Conservation (phyloP, 2,888 invertebrate species). For the Choreutis nemorana region DNA sequence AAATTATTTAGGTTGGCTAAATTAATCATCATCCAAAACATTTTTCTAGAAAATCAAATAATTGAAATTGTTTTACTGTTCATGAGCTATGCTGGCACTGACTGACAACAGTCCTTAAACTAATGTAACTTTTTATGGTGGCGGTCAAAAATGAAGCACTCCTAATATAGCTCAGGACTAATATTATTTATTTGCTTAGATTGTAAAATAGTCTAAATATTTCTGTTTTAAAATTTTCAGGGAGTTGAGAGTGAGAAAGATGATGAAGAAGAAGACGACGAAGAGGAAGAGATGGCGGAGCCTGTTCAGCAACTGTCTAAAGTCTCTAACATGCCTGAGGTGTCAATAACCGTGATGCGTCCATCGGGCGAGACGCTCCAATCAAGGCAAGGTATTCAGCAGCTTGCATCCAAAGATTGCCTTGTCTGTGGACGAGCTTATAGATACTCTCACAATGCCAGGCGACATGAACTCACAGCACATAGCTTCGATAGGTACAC, state of each 20-base stretch:
- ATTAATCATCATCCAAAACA: too few species aligned
- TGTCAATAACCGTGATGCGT: slow-evolving; percentile 57
- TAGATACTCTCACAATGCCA: slow-evolving; percentile 59
- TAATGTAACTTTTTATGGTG: too few species aligned
- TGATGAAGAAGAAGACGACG: slow-evolving; percentile 36
- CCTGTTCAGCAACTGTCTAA: slow-evolving; percentile 22
- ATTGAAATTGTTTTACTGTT: too few species aligned
- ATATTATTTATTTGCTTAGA: too few species aligned
- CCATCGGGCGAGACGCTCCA: slow-evolving; percentile 50
- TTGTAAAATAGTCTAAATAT: too few species aligned
- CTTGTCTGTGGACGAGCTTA: slow-evolving; percentile 57
- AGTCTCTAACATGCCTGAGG: slow-evolving; percentile 48
- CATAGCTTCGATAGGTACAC: slow-evolving; percentile 60
- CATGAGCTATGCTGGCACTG: too few species aligned
- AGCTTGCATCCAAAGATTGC: slow-evolving; percentile 58
- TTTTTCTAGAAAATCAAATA: too few species aligned
- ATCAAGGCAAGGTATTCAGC: slow-evolving; percentile 53
- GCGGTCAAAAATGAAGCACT: too few species aligned
- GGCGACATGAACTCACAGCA: slow-evolving; percentile 54
- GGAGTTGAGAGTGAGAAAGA: slow-evolving; percentile 52
- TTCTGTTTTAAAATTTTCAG: slow-evolving; percentile 24
- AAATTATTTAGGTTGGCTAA: too few species aligned
- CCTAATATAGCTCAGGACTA: too few species aligned
- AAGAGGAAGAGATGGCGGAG: slow-evolving; percentile 34
- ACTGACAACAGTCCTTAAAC: too few species aligned